These are phyloP conservation scores for Trissolcus basalis DNA, from an alignment of 1,140 invertebrate species.

Conservation along the genomic window DNA sequence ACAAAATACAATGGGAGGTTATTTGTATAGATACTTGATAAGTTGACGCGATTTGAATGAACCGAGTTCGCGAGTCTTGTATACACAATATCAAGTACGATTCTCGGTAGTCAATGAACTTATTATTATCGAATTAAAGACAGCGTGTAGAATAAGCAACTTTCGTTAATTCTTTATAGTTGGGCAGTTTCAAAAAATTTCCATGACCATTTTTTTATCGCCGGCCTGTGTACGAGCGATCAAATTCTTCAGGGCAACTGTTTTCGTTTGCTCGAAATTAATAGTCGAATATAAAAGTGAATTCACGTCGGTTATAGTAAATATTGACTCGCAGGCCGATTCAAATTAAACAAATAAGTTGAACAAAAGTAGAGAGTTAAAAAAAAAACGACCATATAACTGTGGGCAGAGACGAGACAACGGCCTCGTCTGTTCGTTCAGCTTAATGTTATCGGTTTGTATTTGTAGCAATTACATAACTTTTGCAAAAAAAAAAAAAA, in stretches of 20 bases:
- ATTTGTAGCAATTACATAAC: slow-evolving; percentile 28
- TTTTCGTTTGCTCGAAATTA: too few species aligned
- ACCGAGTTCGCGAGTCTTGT: background rate
- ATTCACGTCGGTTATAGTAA: slow-evolving; percentile 5
- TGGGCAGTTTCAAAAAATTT: slow-evolving; percentile 14
- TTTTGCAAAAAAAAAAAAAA: slow-evolving; percentile 20
- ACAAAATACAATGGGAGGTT: slow-evolving; percentile 19
- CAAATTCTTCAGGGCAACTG: too few species aligned
- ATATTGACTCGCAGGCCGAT: slow-evolving; percentile 19
- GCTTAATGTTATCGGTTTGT: slow-evolving; percentile 27
- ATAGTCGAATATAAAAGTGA: too few species aligned
- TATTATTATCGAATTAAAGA: slow-evolving; percentile 28
- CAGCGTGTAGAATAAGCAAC: background rate
- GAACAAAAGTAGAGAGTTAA: too few species aligned
- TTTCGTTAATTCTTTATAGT: slow-evolving; percentile 9
- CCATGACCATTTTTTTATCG: slow-evolving; percentile 1
- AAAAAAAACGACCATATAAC: background rate
- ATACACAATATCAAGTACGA: slow-evolving; percentile 8
- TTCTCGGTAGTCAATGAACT: slow-evolving; percentile 21
- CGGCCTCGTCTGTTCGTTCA: slow-evolving; percentile 13
- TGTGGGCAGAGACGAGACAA: slow-evolving; percentile 10
- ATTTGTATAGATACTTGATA: slow-evolving; percentile 39
- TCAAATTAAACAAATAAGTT: slow-evolving; percentile 21
- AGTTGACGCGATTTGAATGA: slow-evolving; percentile 32
- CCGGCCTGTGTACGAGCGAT: background rate